phyloP scores from a whole-genome alignment of 2,888 invertebrate species.

The Operophtera brumata region DNA sequence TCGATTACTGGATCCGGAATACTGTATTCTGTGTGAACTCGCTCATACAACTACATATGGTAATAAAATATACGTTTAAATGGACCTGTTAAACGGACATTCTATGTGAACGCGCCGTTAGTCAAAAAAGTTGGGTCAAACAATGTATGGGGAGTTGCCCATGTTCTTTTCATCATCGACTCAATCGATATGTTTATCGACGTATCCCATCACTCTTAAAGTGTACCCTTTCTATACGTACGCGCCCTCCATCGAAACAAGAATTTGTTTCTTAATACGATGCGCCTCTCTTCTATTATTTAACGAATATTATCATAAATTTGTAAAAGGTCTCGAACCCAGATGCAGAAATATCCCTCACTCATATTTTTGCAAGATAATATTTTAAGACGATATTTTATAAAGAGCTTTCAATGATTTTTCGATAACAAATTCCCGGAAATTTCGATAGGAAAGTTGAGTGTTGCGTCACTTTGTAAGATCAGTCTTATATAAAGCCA shows the following conservation, averaged over 20 bases:
- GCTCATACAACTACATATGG: too few relatives aligned
- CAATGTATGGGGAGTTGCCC: too few relatives aligned
- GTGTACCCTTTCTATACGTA: slow-evolving; percentile 46
- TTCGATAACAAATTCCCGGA: background rate
- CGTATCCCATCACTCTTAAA: slow-evolving; percentile 34
- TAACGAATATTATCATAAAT: slow-evolving; percentile 56
- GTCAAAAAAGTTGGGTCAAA: too few relatives aligned
- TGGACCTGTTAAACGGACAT: too few relatives aligned
- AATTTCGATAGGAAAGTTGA: background rate
- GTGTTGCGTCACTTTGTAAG: background rate
- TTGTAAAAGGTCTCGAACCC: slow-evolving; percentile 34
- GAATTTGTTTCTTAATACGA: slow-evolving; percentile 58
- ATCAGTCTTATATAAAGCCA: background rate
- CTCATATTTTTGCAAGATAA: slow-evolving; percentile 3
- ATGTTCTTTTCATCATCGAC: too few relatives aligned
- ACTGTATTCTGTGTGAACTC: too few relatives aligned
- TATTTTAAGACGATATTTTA: background rate
- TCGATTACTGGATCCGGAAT: too few relatives aligned
- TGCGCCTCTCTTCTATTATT: slow-evolving; percentile 53
- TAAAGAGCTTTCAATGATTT: background rate
- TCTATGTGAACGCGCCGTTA: too few relatives aligned
- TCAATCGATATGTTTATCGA: slow-evolving; percentile 35
- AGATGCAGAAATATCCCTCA: slow-evolving; percentile 31
- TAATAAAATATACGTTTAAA: too few relatives aligned
- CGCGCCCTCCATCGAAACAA: slow-evolving; percentile 37